Evolutionary conservation across 2,797 vertebrate species (phyloP).

Genomic region (Notoglanidium macrostoma): DNA sequence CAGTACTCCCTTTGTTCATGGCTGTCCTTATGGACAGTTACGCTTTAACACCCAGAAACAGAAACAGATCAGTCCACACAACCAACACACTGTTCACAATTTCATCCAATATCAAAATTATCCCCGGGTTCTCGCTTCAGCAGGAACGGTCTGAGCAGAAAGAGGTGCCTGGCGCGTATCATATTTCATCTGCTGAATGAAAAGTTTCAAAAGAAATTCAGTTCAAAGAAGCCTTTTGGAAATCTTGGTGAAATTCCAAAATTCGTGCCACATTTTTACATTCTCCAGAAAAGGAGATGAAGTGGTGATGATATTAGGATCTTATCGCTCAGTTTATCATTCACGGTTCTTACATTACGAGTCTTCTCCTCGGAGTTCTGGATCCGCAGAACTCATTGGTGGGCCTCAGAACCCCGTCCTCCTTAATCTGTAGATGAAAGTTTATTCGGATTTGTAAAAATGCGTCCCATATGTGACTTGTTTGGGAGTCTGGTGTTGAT

Average conservation of each 20-base stretch:
- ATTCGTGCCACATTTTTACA: background rate
- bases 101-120: background rate
- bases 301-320: constrained; percentile 17
- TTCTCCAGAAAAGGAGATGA: background rate
- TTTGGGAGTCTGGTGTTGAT: constrained; percentile 74
- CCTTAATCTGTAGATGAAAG: constrained; percentile 73
- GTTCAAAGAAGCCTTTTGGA: background rate
- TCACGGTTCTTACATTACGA: background rate
- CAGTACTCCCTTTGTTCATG: constrained; percentile 49
- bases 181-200: constrained; percentile 22
- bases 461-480: constrained; percentile 77
- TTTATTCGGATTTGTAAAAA: constrained; percentile 77
- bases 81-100: background rate
- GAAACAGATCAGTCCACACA: constrained; percentile 4
- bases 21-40: constrained; percentile 47
- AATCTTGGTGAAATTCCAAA: constrained; percentile 8
- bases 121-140: background rate
- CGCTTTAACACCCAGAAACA: constrained; percentile 45
- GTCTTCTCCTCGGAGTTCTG: constrained; percentile 10
- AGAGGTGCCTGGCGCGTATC: constrained; percentile 18
- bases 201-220: background rate
- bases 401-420: constrained; percentile 48
- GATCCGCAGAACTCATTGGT: constrained; percentile 46
- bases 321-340: constrained; percentile 20
- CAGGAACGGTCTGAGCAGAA: background rate